Evolutionary conservation across 2,113 vertebrate genomes (phyloP), one percentile per base, ranked within the genome.

Genomic region (Anolis sagrei): DNA sequence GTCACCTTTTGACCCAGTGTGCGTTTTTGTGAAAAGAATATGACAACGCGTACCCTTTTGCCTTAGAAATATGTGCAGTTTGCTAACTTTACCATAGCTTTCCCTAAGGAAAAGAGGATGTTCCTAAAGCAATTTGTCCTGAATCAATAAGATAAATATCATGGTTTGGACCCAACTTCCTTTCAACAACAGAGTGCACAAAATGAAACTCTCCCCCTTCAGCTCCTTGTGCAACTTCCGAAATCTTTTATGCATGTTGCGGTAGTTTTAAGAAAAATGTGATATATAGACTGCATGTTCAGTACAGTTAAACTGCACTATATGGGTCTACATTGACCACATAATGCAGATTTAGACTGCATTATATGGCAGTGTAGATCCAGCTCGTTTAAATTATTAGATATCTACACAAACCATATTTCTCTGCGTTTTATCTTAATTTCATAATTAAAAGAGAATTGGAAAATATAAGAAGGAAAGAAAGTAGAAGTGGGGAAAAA

Each of bases 1-100:
- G 87, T 85, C 81, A 84, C 81, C 74, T 13, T 7, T 54, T 51
- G 68, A 66, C 21, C 62, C 19, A 64, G 25, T 64, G 62, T 64
- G 62, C 62, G 7, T 1, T 39, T 36, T 74, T 74, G 39, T 39
- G 1, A 14, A 44, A 44, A 8, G 25, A 44, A 44, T 44, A 49
- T 74, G 3, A 19, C 23, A 44, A 8, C 1, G 25, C 11, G 8
- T 44, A 25, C 23, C 73, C 44, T 75, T 23, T 75, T 25, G 39
- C 3, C 39, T 23, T 44, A 4, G 16, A 74, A 39, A 74, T 44
- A 74, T 74, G 72, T 44, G 72, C 39, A 18, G 21, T 72, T 36
- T 72, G 19, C 70, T 72, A 16, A 39, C 70, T 36, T 72, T 36
- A 36, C 7, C 18, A 7, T 21, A 36, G 34, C 34, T 72, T 36